A percentile compares a stretch with the other conserved stretches of the same genome.
Evolutionary conservation across 2,113 vertebrate species (phyloP).

Genomic region (Rhinoderma darwinii): DNA sequence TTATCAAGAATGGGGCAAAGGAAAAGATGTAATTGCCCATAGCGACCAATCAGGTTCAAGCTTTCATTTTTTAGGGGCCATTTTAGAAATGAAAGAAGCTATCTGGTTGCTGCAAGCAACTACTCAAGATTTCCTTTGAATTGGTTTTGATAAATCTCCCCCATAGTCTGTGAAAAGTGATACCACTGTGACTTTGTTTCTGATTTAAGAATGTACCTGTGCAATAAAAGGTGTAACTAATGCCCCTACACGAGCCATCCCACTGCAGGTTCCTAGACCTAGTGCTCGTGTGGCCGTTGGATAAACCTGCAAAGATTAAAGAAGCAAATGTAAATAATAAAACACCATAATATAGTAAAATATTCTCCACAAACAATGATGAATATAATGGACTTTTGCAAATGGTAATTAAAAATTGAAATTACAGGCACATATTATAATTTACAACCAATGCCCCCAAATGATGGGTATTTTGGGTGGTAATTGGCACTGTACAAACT

Average conservation of each 20-base stretch:
- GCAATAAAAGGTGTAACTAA: slow-evolving; percentile 97
- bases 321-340: not conserved
- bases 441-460: not conserved
- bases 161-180: not conserved
- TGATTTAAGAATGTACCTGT: slow-evolving; percentile 78
- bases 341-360: not conserved
- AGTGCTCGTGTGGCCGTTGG: slow-evolving; percentile 94
- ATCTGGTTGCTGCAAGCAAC: too few species aligned
- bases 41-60: too few species aligned
- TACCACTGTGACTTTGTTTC: not conserved
- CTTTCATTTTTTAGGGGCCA: too few species aligned
- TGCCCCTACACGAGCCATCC: slow-evolving; percentile 95
- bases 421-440: not conserved
- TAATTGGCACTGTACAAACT: too few species aligned
- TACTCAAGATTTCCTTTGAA: too few species aligned
- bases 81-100: too few species aligned
- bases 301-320: slow-evolving; percentile 82
- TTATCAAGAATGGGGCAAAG: too few species aligned
- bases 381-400: not conserved
- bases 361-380: not conserved
- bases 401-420: too few species aligned
- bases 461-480: too few species aligned
- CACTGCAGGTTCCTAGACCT: slow-evolving; percentile 93
- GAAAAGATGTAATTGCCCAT: too few species aligned
- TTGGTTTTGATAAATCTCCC: too few species aligned